Base-by-base conservation (phyloP, 2,797 vertebrate species). In the Moxostoma hubbsi region DNA sequence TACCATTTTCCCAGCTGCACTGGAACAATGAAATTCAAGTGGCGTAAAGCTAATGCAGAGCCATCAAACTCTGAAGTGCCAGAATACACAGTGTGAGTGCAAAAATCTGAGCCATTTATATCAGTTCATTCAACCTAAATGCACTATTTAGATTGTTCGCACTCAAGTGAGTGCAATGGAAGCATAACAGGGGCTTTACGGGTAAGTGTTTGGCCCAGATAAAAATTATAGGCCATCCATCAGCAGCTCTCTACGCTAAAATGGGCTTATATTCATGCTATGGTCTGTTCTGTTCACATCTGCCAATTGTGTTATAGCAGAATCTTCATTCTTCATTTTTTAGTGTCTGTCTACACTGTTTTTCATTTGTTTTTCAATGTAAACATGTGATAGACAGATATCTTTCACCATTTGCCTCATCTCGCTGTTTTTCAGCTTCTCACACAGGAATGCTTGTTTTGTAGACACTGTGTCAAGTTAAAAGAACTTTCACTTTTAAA, bases 21-120 rank as follows among this genome's bases (percentile, higher is more conserved):
- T 58, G 53, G 7, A 58, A 59, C 69, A 57, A 73, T 73, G 46
- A 58, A 66, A 73, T 91, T 91, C 79, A 89, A 90, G 88, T 88
- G 84, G 77, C 87, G 79, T 81, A 55, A 84, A 85, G 68, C 88
- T 3, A 36, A 47, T 47, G 49, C 24, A 70, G 13, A 65, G 51
- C 12, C 36, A 36, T 36, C 36, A 36, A 36, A 36, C 36, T 36
- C 36, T 36, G 36, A 36, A 36, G 36, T 36, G 36, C 4, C 36
- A 36, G 36, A 3, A 36, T 36, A 36, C 36, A 36, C 36, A 36
- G 36, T 36, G 7, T 53, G 10, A 61, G 65, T 62, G n/a, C 24
- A 69, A 9, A 55, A 71, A 71, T 64, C 67, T 24, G 51, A 71
- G 67, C 58, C 50, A 16, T 79, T 79, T 79, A 54, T 18, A 54